Base-by-base conservation (phyloP, 2,113 vertebrate species). In the Semnopithecus entellus region DNA sequence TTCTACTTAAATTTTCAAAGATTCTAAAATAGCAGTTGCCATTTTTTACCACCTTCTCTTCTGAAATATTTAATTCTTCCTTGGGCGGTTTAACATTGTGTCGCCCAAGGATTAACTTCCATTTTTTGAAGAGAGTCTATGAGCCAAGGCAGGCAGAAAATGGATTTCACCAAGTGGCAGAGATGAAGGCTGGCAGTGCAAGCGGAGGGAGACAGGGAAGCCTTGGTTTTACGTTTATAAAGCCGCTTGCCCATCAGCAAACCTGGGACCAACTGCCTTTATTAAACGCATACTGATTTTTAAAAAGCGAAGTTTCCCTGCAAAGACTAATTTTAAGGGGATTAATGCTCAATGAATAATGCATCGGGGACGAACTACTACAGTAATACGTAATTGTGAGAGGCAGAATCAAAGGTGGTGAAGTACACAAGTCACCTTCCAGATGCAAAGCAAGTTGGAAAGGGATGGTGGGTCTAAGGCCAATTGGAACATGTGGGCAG, bases 271-370 rank as follows among this genome's bases (percentile, higher is more conserved):
- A 23, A 70, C 48, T 23, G 97, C 66, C 68, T 95, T 88, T 72
- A 82, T 97, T 72, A 96, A 96, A 97, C 40, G 55, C 35, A 16
- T 45, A 14, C 80, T 94, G 75, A 32, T 97, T 98, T 96, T 94
- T 92, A 92, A 92, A 97, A 93, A 98, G 90, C 90, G 48, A 80
- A 92, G 88, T 97, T 98, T 88, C 59, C 68, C 61, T 64, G 91
- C 93, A 83, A 75, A 96, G 92, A 85, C 90, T 8, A 27, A 57
- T 98, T 98, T 98, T 96, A 96, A 97, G 91, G 66, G 59, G 88
- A 98, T 98, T 98, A 97, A 98, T 98, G 94, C 86, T 81, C 72
- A 87, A 64, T 97, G 96, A 98, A 96, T 97, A 98, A 98, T 97
- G 92, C 48, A 88, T 22, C 13, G 0, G 35, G 25, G 22, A 52